Base-by-base conservation (phyloP, 2,113 vertebrate species). In the Pangasianodon hypophthalmus region DNA sequence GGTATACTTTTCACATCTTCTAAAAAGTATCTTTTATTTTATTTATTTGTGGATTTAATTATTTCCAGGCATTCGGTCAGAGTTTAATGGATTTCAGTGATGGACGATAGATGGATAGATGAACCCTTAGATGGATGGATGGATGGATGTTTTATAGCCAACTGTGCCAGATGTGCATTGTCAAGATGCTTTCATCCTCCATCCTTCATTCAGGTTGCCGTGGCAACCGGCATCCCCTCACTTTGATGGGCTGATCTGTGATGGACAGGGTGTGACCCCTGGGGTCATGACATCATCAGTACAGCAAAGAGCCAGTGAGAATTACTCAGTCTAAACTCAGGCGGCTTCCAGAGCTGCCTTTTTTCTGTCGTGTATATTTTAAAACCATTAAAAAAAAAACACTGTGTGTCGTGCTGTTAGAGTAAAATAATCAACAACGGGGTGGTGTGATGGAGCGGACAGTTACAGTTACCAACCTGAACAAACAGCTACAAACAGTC, bases 161-260 rank as follows among this genome's bases (percentile, higher is more conserved):
- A 19, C 77, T 52, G 46, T 85, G 44, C 46, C 46, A 85, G 62
- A 64, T 44, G 48, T 87, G 44, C 19, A 48, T 32, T 67, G n/a
- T 81, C 79, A 81, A 81, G 29, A 50, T 67, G 32, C 87, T 75
- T 84, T 82, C 60, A 60, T 60, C 54, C 54, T 37, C 44, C 13
- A 52, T 77, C 62, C 69, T 64, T 88, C 73, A 87, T 73, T 88
- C 50, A 56, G 41, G 83, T 92, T 91, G 29, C 64, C 87, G 82
- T 86, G 90, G 87, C 86, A 91, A 92, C 91, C 52, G 37, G 26
- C 67, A 24, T 89, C 58, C 80, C 83, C 85, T 91, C 85, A 91
- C 48, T 85, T 84, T 89, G 75, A 92, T 73, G 81, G 85, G 81
- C 80, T 83, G 82, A 88, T 89, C 83, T 37, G 60, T 89, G 91